Percentiles rank a stretch among this genome's conserved stretches.
These are phyloP conservation scores for Pyrgus malvae DNA, from an alignment of 2,888 invertebrate species.

Conservation along the genomic window DNA sequence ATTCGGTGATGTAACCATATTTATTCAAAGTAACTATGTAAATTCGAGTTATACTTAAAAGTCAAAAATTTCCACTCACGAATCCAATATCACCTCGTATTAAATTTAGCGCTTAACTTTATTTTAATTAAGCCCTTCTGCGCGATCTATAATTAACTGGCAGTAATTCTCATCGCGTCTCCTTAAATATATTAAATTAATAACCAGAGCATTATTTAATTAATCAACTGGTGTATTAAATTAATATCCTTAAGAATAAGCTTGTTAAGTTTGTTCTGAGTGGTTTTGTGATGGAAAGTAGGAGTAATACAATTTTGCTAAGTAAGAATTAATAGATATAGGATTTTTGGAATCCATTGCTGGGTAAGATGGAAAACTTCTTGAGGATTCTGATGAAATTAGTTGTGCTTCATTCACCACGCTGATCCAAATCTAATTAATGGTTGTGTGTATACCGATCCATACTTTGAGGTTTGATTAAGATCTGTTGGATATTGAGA, in stretches of 20 bases:
- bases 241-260: constrained; percentile 1
- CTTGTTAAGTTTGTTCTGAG: not conserved
- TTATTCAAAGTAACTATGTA: too few relatives aligned
- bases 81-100: constrained; percentile 12
- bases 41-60: too few relatives aligned
- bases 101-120: constrained; percentile 15
- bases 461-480: too few relatives aligned
- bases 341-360: too few relatives aligned
- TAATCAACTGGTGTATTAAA: constrained; percentile 5
- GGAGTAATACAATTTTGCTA: not conserved
- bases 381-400: too few relatives aligned
- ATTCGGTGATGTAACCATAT: too few relatives aligned
- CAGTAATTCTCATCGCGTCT: constrained; percentile 20
- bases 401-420: too few relatives aligned
- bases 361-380: too few relatives aligned
- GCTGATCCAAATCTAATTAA: too few relatives aligned
- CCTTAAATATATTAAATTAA: constrained; percentile 26
- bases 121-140: constrained; percentile 13
- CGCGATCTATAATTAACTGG: constrained; percentile 26
- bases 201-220: constrained; percentile 16
- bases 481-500: too few relatives aligned
- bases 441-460: too few relatives aligned
- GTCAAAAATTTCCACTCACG: not conserved
- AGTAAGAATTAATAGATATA: too few relatives aligned
- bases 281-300: not conserved